phyloP scores from a whole-genome alignment of 1,140 invertebrate species.

The Brachionus koreanus region DNA sequence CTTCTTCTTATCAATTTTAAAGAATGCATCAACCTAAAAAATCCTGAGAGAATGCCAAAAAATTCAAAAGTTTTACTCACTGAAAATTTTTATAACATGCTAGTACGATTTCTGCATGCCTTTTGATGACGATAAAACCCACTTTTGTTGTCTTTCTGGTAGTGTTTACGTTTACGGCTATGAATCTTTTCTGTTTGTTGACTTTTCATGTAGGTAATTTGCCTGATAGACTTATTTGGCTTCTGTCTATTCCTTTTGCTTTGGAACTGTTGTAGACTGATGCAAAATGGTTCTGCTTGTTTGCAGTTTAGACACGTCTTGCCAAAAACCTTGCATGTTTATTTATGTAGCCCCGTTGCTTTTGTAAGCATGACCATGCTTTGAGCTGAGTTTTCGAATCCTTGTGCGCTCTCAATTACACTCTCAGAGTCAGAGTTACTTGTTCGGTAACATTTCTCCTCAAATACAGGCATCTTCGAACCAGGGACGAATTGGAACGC shows the following conservation, averaged over 20 bases:
- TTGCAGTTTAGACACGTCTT: neutral
- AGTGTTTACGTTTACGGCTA: no score
- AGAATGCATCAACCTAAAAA: no score
- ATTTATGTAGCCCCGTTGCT: neutral
- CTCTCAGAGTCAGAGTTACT: neutral
- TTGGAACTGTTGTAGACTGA: neutral
- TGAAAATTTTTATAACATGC: no score
- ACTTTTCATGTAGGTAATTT: neutral
- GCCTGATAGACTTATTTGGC: neutral
- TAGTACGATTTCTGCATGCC: no score
- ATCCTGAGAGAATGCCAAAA: no score
- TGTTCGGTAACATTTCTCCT: neutral
- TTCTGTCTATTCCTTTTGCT: neutral
- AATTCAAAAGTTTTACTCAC: no score
- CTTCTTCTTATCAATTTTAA: no score
- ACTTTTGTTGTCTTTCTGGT: no score
- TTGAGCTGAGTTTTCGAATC: neutral
- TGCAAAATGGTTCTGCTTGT: neutral
- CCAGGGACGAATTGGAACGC: constrained; percentile 5
- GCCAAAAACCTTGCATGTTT: neutral
- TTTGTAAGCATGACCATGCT: constrained; percentile 9
- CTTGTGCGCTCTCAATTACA: neutral
- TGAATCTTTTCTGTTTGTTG: no score
- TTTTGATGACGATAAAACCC: no score
- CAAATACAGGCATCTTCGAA: neutral